Percentiles rank a stretch among this genome's conserved stretches.
phyloP scores from a whole-genome alignment of 2,113 vertebrate species.

The Phalacrocorax pelagicus region DNA sequence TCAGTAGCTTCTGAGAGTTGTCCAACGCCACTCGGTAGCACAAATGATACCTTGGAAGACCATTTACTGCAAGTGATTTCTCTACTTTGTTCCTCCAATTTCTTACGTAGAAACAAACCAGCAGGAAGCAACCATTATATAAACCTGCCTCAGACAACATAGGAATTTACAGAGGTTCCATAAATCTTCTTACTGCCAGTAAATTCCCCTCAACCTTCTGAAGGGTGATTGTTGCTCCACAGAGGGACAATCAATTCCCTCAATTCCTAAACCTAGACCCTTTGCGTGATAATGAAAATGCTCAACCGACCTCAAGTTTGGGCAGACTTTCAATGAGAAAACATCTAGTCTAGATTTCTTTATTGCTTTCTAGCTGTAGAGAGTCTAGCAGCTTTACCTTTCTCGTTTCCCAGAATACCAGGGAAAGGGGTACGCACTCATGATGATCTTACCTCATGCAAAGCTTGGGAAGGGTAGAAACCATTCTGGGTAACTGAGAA shows the following conservation, averaged over 20 bases:
- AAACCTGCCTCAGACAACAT: neutral
- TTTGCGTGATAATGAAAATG: neutral
- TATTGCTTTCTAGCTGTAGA: neutral
- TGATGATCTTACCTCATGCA: fast-evolving
- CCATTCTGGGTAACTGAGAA: neutral
- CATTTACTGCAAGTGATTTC: neutral
- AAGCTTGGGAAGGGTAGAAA: neutral
- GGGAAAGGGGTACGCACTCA: fast-evolving
- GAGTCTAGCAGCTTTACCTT: neutral
- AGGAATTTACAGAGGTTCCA: conserved; percentile 44
- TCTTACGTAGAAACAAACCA: neutral
- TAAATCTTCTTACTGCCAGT: conserved; percentile 55
- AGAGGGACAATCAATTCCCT: neutral
- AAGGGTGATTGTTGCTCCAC: conserved; percentile 5
- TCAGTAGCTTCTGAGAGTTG: neutral
- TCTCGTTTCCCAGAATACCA: neutral
- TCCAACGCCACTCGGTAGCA: neutral
- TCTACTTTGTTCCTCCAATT: neutral
- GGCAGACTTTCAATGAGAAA: neutral
- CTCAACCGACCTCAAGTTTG: neutral
- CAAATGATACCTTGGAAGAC: neutral
- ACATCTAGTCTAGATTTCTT: neutral
- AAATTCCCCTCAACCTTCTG: conserved; percentile 53
- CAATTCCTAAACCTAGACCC: neutral
- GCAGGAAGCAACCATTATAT: neutral